Conservation (phyloP, 2,797 vertebrate species). For the Oryzias dopingdopingensis region DNA sequence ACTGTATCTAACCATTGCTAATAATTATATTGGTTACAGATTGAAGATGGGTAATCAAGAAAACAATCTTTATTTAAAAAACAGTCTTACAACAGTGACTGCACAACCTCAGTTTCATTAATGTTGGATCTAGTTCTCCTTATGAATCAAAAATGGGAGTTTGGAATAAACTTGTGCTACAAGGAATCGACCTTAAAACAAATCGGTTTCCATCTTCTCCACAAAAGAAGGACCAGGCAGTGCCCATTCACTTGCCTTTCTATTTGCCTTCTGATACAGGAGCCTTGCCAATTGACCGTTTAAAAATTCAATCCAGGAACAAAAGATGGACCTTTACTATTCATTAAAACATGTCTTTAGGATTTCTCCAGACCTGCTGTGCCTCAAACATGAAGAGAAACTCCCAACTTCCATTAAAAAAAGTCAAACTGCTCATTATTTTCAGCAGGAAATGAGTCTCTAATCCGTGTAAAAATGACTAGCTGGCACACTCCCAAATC, state of each 20-base stretch:
- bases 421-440: conserved; percentile 49
- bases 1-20: no score
- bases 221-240: conserved; percentile 3
- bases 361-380: not conserved
- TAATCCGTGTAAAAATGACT: conserved; percentile 44
- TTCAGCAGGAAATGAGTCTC: conserved; percentile 36
- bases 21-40: no score
- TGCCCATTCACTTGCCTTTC: not conserved
- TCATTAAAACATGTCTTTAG: conserved; percentile 4
- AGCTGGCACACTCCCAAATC: conserved; percentile 40
- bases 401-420: conserved; percentile 32
- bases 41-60: no score
- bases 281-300: not conserved
- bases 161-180: no score
- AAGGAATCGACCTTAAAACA: no score
- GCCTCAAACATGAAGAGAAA: not conserved
- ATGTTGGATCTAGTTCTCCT: no score
- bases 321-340: conserved; percentile 2
- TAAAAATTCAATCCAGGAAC: conserved; percentile 3
- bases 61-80: no score
- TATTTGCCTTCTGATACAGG: not conserved
- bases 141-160: no score
- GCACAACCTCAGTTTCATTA: no score
- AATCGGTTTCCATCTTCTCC: not conserved
- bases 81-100: no score